Percentiles rank a stretch among this genome's conserved stretches.
phyloP scores from a whole-genome alignment of 2,113 vertebrate genomes.

The Hyperoodon ampullatus region DNA sequence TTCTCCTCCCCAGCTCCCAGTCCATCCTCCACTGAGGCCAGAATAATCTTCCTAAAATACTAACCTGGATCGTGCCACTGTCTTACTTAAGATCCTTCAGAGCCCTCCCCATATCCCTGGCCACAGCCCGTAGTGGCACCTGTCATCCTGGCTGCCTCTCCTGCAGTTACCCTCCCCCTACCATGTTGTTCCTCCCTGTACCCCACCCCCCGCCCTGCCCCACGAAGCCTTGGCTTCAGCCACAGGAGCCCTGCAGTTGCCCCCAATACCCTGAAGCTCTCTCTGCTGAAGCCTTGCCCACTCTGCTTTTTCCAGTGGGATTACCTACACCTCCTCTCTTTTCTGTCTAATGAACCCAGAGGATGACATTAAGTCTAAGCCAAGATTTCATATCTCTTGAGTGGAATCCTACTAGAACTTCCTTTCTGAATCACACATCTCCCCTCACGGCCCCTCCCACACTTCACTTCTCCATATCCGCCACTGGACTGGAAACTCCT shows the following conservation, averaged over 20 bases:
- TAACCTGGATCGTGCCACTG: not conserved
- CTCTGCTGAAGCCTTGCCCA: not conserved
- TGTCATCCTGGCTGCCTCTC: not conserved
- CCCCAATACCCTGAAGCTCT: not conserved
- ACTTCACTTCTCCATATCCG: not conserved
- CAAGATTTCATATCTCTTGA: not conserved
- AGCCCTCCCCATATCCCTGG: not conserved
- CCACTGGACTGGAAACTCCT: not conserved
- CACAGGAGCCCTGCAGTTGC: accelerated
- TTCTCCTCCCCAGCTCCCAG: not conserved
- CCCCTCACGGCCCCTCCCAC: not conserved
- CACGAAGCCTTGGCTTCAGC: not conserved
- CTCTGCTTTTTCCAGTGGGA: not conserved
- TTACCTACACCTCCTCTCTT: not conserved
- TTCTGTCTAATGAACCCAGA: not conserved
- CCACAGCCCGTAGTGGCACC: not conserved
- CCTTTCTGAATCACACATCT: not conserved
- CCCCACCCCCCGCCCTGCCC: too few species aligned
- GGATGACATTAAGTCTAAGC: not conserved
- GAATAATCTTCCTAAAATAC: not conserved
- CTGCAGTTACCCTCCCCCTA: accelerated
- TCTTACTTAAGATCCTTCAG: not conserved
- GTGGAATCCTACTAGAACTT: not conserved
- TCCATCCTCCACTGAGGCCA: not conserved
- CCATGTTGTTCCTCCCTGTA: too few species aligned